Base-by-base conservation (phyloP, 1,140 invertebrate genomes). In the Brachionus plicatilis region DNA sequence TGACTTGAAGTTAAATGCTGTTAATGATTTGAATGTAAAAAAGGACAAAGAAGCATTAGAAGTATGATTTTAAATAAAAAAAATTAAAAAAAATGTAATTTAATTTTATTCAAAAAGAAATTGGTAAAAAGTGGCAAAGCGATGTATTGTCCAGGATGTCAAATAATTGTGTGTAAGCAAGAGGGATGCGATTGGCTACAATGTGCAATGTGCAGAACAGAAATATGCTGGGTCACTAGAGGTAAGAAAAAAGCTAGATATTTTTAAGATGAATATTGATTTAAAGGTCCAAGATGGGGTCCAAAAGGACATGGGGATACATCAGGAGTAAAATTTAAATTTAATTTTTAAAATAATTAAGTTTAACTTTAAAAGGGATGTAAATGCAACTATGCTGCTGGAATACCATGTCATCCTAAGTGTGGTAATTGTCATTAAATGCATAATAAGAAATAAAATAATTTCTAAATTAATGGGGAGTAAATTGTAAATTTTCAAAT, bases 141-240 rank as follows among this genome's bases (percentile, higher is more conserved):
- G 2, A 92, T 97, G 88, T 91, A 92, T 17, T 96, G 95, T 91
- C 94, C 95, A 1, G 93, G 93, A 75, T 96, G 95, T 89, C 90
- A 92, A 85, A 93, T 95, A 20, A 92, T 97, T 12, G 6, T 83
- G 17, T 94, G 94, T 90, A 96, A 97, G 88, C 96, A 96, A 91
- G 95, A 94, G 93, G 95, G 96, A 27, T 97, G 96, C 91, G 95
- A 97, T 89, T 96, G 95, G 95, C 90, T 97, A 37, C 92, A 93
- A 68, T 97, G 96, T 89, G 94, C 94, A 0, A 94, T 95, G 89
- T 97, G 96, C 88, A 94, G 95, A 89, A 95, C 94, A 14, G 95
- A 97, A 90, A 96, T 97, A 56, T 97, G 96, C 88, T 97, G 79
- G 79, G 79, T 33, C 5, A 82, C 79, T 17, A 82, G 79, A 82